Conservation (phyloP, 2,888 invertebrate species). For the Hybos culiciformis region DNA sequence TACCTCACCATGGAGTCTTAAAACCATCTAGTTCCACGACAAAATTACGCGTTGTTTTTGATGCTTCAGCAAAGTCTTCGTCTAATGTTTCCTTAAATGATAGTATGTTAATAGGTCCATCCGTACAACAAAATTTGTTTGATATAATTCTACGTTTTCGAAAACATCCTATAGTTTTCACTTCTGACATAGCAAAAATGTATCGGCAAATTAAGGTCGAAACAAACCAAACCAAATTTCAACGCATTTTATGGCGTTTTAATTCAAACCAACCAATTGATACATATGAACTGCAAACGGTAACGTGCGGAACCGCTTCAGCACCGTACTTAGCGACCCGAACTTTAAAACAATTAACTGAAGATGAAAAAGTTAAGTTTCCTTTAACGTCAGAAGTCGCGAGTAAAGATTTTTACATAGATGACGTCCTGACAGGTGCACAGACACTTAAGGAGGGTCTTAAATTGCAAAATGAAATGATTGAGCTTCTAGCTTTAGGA, state of each 20-base stretch:
- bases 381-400: not conserved
- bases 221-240: not conserved
- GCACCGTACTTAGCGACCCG: conserved; percentile 4
- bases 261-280: not conserved
- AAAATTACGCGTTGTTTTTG: too few species aligned
- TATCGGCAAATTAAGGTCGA: conserved; percentile 3
- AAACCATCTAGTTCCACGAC: too few species aligned
- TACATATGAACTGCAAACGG: conserved; percentile 2
- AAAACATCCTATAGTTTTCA: not conserved
- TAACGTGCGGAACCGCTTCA: conserved; percentile 4
- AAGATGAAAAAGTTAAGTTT: conserved; percentile 13
- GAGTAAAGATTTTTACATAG: not conserved
- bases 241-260: conserved; percentile 6
- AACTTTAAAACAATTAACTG: conserved; percentile 6
- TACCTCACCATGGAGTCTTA: too few species aligned
- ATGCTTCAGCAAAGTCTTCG: too few species aligned
- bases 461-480: too few species aligned
- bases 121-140: too few species aligned
- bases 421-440: not conserved
- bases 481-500: too few species aligned
- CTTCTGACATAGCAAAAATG: conserved; percentile 1
- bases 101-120: too few species aligned
- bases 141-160: too few species aligned
- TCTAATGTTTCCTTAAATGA: too few species aligned
- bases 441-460: too few species aligned